Base-by-base conservation (phyloP, 1,140 invertebrate species). In the Dendrolimus kikuchii region DNA sequence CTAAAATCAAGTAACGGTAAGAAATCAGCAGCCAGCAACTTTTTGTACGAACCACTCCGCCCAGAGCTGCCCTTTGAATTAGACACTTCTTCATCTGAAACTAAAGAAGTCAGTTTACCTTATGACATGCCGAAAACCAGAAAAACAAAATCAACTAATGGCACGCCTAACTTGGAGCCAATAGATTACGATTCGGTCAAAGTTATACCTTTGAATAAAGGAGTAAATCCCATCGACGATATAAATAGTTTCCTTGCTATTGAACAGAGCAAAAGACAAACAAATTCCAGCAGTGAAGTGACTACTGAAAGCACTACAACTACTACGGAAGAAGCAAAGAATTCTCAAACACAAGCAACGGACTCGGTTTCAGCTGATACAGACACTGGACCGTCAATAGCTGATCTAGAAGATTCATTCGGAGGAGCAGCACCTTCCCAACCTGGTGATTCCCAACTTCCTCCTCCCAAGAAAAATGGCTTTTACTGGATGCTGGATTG, bases 401-500 rank as follows among this genome's bases (percentile, higher is more conserved):
- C 88, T n/a, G 93, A 93, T 62, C 74, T 95, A 46, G 93, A 92
- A 62, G 92, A 91, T 60, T 95, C 94, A 1, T 95, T 95, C 68
- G 94, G 93, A 40, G 92, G 91, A 7, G 76, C 79, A 6, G 87
- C 88, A 56, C 87, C 89, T 1, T 77, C 77, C 6, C 68, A 82
- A 38, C 89, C 88, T 37, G 88, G 89, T 0, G 90, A 91, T 66
- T 90, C 91, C 8, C 86, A 82, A 6, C 60, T 91, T 38, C 91
- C 92, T 7, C 89, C 90, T 0, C 90, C 89, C 50, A 89, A 88
- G 55, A 92, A 90, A 69, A 94, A 91, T 53, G 94, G 94, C 4
- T 91, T 96, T 46, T 96, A 95, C 69, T 95, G 94, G 79, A 89
- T 95, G 50, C 84, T 95, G 1, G 94, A 96, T 68, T 95, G 94